These are phyloP conservation scores for Thymelicus acteon DNA, from an alignment of 2,888 invertebrate genomes.

Conservation along the genomic window DNA sequence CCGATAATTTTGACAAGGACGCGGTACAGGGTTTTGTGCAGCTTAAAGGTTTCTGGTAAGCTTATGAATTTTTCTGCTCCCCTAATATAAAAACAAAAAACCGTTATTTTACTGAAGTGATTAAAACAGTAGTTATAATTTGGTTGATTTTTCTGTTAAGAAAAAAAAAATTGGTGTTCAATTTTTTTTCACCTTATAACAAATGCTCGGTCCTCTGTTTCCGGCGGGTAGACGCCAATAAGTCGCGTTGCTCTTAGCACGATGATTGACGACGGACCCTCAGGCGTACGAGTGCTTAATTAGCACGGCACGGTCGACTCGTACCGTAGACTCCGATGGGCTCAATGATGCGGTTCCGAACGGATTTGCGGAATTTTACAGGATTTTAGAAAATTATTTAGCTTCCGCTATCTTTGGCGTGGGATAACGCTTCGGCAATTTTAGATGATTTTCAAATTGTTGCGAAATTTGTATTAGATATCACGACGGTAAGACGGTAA, in stretches of 20 bases:
- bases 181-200: slow-evolving; percentile 8
- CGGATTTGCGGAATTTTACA: slow-evolving; percentile 27
- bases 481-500: too few species aligned
- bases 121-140: too few species aligned
- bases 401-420: neutral
- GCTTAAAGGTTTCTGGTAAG: slow-evolving; percentile 6
- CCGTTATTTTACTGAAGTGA: neutral
- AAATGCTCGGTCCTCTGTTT: slow-evolving; percentile 38
- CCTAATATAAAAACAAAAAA: neutral
- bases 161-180: neutral
- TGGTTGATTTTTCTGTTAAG: neutral
- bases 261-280: slow-evolving; percentile 75
- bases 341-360: slow-evolving; percentile 34
- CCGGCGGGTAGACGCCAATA: slow-evolving; percentile 58
- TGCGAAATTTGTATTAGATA: too few species aligned
- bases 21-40: slow-evolving; percentile 1
- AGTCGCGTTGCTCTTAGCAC: slow-evolving; percentile 61
- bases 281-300: slow-evolving; percentile 73
- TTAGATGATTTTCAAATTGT: too few species aligned
- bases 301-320: slow-evolving; percentile 66
- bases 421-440: too few species aligned
- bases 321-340: slow-evolving; percentile 59
- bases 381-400: slow-evolving; percentile 26
- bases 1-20: neutral
- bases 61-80: neutral